Evolutionary conservation across 2,797 vertebrate genomes (phyloP).

Genomic region (Tapera naevia): DNA sequence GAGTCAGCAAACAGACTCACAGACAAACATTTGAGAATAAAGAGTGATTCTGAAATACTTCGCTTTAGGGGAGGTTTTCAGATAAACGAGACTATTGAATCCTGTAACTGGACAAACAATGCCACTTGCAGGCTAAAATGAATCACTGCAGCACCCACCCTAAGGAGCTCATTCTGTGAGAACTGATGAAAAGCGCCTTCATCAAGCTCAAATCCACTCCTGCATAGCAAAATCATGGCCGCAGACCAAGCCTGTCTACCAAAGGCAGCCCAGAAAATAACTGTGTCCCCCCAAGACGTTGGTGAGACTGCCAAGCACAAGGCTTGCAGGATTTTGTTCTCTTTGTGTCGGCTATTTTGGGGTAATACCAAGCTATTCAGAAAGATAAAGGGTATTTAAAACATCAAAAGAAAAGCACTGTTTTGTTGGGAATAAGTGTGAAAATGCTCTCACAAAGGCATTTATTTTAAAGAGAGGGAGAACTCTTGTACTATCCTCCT

Average conservation of each 20-base stretch:
- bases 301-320: neutral
- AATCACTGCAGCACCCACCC: neutral
- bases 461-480: neutral
- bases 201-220: neutral
- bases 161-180: fast-evolving
- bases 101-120: constrained; percentile 2
- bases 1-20: neutral
- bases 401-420: neutral
- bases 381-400: neutral
- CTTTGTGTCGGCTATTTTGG: neutral
- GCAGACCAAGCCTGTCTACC: neutral
- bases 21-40: neutral
- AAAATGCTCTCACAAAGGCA: neutral
- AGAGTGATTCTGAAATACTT: neutral
- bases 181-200: neutral
- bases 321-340: neutral
- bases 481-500: neutral
- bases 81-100: neutral
- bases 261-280: neutral
- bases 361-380: neutral
- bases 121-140: constrained; percentile 18
- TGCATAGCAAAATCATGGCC: neutral
- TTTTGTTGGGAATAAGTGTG: neutral
- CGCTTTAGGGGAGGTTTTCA: neutral
- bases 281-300: neutral